phyloP scores from a whole-genome alignment of 2,113 vertebrate genomes.

The Sarotherodon lohbergeri region DNA sequence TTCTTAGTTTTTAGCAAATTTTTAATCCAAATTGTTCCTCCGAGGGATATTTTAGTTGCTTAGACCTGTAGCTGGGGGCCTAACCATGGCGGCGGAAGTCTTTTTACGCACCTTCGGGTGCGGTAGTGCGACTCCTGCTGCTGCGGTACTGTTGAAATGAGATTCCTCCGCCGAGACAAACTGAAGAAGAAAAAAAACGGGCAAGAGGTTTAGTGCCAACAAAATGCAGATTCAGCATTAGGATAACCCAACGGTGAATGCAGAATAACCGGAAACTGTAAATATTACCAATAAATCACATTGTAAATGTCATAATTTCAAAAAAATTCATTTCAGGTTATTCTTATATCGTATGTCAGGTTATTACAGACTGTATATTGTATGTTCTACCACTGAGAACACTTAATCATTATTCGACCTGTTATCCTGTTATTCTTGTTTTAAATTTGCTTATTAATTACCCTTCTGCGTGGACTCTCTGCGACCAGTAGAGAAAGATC shows the following conservation, averaged over 20 bases:
- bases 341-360: not conserved
- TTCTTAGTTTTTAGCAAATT: fast-evolving
- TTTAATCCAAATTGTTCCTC: fast-evolving
- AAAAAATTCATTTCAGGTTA: fast-evolving
- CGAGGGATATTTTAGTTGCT: fast-evolving
- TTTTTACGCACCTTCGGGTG: conserved; percentile 2
- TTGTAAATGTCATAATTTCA: not conserved
- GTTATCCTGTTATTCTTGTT: not conserved
- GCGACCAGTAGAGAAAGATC: conserved; percentile 8
- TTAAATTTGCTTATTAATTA: not conserved
- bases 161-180: conserved; percentile 33
- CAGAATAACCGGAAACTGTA: not conserved
- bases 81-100: conserved; percentile 61
- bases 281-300: not conserved
- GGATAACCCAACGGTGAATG: fast-evolving
- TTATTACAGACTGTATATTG: fast-evolving
- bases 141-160: not conserved
- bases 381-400: fast-evolving
- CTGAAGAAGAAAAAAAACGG: not conserved
- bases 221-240: not conserved
- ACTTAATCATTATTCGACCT: not conserved
- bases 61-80: not conserved
- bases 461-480: not conserved
- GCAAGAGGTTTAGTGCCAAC: not conserved
- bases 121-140: not conserved